These are phyloP conservation scores for Hirundo rustica DNA, from an alignment of 2,797 vertebrate species.

Conservation along the genomic window DNA sequence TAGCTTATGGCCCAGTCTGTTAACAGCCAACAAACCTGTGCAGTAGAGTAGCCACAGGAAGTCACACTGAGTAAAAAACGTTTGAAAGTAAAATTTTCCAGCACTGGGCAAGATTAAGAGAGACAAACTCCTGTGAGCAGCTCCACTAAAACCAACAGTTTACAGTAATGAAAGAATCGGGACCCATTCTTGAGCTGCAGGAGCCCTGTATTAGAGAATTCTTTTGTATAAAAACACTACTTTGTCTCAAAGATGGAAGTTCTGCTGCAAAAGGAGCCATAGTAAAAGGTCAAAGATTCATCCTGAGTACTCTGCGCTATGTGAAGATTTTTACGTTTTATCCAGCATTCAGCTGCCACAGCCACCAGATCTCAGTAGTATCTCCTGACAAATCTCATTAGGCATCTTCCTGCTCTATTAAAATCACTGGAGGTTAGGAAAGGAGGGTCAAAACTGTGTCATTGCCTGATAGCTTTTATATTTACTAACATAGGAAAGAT, in stretches of 20 bases:
- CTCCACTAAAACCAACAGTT: neutral
- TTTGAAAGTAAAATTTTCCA: slow-evolving; percentile 9
- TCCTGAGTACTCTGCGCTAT: neutral
- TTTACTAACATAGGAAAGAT: neutral
- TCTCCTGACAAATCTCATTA: neutral
- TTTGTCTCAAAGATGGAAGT: neutral
- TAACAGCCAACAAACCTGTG: neutral
- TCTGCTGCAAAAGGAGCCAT: neutral
- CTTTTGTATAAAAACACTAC: neutral
- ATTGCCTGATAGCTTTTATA: neutral
- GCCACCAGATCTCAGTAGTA: neutral
- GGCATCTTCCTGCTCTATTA: neutral
- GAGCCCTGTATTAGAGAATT: neutral
- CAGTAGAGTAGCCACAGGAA: neutral
- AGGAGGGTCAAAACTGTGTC: neutral
- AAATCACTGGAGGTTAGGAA: neutral
- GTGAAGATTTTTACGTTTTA: neutral
- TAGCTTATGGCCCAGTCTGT: neutral
- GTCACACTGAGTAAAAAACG: neutral
- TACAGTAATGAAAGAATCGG: neutral
- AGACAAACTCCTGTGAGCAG: neutral
- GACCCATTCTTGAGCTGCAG: neutral
- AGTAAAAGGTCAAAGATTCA: neutral
- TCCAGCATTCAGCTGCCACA: neutral
- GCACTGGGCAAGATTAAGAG: neutral